Conservation (phyloP, 2,113 vertebrate genomes). For the Eptesicus fuscus region DNA sequence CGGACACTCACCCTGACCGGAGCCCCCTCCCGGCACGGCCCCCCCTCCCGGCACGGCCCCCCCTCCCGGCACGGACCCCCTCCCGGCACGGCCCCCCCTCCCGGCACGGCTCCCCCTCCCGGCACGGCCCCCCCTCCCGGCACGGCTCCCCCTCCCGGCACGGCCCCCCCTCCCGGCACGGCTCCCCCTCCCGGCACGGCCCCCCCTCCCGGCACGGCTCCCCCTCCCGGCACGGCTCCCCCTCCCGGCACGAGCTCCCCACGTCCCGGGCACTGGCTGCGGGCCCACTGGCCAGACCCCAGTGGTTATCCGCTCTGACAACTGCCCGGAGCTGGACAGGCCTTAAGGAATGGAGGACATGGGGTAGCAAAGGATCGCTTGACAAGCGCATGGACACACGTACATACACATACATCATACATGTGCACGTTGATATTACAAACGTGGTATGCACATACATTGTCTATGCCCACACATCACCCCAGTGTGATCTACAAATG, state of each 20-base stretch:
- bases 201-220: too few relatives aligned
- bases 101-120: too few relatives aligned
- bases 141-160: too few relatives aligned
- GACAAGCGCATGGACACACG: too few relatives aligned
- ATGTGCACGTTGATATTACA: too few relatives aligned
- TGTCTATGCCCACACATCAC: fast-evolving
- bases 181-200: too few relatives aligned
- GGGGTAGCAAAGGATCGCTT: fast-evolving
- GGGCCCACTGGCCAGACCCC: background rate
- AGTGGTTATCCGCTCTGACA: fast-evolving
- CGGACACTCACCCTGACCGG: fast-evolving
- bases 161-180: too few relatives aligned
- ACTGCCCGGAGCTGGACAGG: fast-evolving
- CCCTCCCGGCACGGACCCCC: background rate
- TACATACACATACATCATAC: fast-evolving
- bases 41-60: too few relatives aligned
- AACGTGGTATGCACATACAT: background rate
- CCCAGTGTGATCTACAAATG: fast-evolving
- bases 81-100: too few relatives aligned
- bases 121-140: too few relatives aligned
- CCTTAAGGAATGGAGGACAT: fast-evolving
- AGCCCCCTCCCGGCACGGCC: background rate
- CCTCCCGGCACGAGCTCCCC: too few relatives aligned
- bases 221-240: too few relatives aligned
- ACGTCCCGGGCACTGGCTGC: background rate